Evolutionary conservation across 2,113 vertebrate species (phyloP), one percentile per base, ranked within the genome.

Genomic region (Apteryx mantelli): DNA sequence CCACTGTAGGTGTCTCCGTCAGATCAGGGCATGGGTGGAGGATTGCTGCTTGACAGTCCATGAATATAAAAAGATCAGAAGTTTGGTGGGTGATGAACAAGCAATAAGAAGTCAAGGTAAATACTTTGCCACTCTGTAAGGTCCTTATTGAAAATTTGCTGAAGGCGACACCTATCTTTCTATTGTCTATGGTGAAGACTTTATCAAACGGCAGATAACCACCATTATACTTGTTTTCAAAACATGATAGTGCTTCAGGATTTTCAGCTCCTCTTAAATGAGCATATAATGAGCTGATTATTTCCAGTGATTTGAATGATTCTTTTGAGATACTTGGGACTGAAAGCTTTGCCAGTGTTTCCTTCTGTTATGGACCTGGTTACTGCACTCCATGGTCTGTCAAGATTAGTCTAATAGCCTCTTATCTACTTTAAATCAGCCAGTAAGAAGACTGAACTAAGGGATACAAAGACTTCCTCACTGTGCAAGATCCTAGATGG

Each of bases 321-420:
- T 89, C 58, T 93, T 86, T 26, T 1, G 8, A 56, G 13, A 17
- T 73, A 38, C 26, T n/a, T 91, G 22, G 7, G n/a, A 63, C 46
- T 48, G 74, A 76, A 86, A 83, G 86, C 11, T 83, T 93, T 64
- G 38, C 30, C 46, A 68, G 22, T 34, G 18, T 61, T 89, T 95
- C 24, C 16, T 85, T 87, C 77, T 61, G 30, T 18, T 79, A 48
- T 12, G 15, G 17, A 21, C 12, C 19, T 10, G 7, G 42, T 78
- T 60, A 75, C 3, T 1, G 16, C 13, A 36, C 30, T 81, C 76
- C 8, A 22, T 22, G 36, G 7, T 34, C 55, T 86, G 53, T 92
- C 44, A 65, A 55, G n/a, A n/a, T 60, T 81, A 91, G 16, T 70
- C 66, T 78, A 74, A 74, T 63, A 64, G 2, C 6, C 9, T 87